These are phyloP conservation scores for Copidosoma floridanum DNA, from an alignment of 1,140 invertebrate species.

Conservation along the genomic window DNA sequence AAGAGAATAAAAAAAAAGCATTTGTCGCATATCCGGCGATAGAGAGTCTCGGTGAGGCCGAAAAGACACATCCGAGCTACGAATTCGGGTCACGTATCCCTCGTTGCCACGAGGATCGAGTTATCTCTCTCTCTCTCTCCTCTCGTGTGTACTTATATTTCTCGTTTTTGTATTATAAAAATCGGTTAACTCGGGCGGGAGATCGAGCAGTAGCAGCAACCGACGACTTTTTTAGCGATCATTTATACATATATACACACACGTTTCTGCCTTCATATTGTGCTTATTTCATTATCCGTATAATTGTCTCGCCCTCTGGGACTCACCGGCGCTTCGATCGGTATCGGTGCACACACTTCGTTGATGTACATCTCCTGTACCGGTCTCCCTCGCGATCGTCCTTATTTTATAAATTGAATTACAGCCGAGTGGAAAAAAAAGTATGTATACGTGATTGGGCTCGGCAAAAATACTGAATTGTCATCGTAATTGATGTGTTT, in stretches of 20 bases:
- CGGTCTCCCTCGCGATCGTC: background rate
- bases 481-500: background rate
- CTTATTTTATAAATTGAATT: conserved; percentile 15
- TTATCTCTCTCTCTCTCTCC: conserved; percentile 36
- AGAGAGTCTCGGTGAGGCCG: too few relatives aligned
- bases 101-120: conserved; percentile 33
- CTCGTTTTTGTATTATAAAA: conserved; percentile 4
- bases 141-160: conserved; percentile 22
- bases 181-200: conserved; percentile 1
- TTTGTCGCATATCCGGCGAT: conserved; percentile 38
- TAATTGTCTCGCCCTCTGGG: conserved; percentile 10
- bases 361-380: too few relatives aligned
- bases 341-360: too few relatives aligned
- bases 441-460: conserved; percentile 15
- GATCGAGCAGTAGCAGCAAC: too few relatives aligned
- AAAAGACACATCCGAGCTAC: conserved; percentile 39
- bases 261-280: too few relatives aligned
- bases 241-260: too few relatives aligned
- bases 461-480: background rate
- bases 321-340: conserved; percentile 3
- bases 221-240: too few relatives aligned
- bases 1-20: too few relatives aligned
- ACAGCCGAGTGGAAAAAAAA: conserved; percentile 6
- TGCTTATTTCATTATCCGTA: too few relatives aligned
- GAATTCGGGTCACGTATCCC: conserved; percentile 45